Percentiles rank a stretch among this genome's conserved stretches.
These are phyloP conservation scores for Melanotus villosus DNA, from an alignment of 2,888 invertebrate genomes.

Conservation along the genomic window DNA sequence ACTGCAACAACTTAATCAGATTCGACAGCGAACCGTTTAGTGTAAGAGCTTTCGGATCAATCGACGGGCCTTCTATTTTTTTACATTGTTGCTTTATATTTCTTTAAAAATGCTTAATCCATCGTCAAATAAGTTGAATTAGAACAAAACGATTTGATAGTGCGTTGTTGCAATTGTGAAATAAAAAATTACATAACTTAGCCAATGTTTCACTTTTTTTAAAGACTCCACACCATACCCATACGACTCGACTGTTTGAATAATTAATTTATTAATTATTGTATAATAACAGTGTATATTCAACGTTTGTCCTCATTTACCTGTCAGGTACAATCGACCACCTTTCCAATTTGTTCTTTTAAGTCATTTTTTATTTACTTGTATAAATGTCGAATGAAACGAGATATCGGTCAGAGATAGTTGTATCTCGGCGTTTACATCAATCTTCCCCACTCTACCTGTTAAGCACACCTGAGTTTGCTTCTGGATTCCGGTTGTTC, in stretches of 20 bases:
- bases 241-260: slow-evolving; percentile 1
- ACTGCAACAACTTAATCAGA: slow-evolving; percentile 22
- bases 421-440: slow-evolving; percentile 55
- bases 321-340: slow-evolving; percentile 43
- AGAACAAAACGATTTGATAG: not conserved
- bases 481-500: slow-evolving; percentile 57
- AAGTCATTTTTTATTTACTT: slow-evolving; percentile 48
- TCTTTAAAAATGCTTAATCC: no score
- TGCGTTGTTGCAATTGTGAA: not conserved
- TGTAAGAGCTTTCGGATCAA: slow-evolving; percentile 3
- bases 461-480: slow-evolving; percentile 55
- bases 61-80: not conserved
- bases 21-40: slow-evolving; percentile 17
- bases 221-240: not conserved
- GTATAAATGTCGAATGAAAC: slow-evolving; percentile 54
- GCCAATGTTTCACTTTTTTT: not conserved
- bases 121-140: no score
- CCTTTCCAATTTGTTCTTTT: slow-evolving; percentile 55
- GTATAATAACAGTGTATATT: slow-evolving; percentile 21
- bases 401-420: slow-evolving; percentile 59
- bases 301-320: slow-evolving; percentile 39
- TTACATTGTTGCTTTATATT: not conserved
- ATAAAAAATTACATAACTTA: slow-evolving; percentile 6
- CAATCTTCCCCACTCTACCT: slow-evolving; percentile 53
- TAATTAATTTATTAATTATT: slow-evolving; percentile 35